A percentile compares a stretch with the other conserved stretches of the same genome.
Conservation (phyloP, 2,113 vertebrate genomes). For the Heterotilapia buettikoferi region DNA sequence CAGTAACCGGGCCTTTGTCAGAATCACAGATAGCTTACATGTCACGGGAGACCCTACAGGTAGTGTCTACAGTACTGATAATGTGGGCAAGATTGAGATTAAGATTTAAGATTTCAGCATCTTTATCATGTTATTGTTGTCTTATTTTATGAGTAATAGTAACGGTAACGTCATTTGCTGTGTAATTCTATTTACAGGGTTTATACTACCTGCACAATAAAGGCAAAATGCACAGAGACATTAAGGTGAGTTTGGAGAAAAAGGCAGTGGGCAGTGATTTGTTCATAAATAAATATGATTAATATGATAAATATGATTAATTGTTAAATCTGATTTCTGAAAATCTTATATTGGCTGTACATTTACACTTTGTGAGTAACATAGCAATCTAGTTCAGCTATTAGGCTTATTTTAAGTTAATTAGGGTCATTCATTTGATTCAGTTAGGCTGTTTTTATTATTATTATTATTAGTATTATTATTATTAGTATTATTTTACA, state of each 20-base stretch:
- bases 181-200: slow-evolving; percentile 59
- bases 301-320: background rate
- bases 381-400: background rate
- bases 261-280: background rate
- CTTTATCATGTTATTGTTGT: accelerated
- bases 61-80: slow-evolving; percentile 18
- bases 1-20: slow-evolving; percentile 94
- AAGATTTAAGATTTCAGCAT: background rate
- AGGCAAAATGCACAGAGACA: slow-evolving; percentile 81
- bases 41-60: slow-evolving; percentile 97
- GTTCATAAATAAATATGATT: background rate
- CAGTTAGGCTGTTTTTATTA: background rate
- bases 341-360: background rate
- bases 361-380: background rate
- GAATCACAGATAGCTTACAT: slow-evolving; percentile 98
- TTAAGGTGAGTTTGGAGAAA: slow-evolving; percentile 66
- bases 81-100: background rate
- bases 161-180: background rate
- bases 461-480: accelerated
- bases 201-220: slow-evolving; percentile 78
- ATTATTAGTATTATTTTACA: background rate
- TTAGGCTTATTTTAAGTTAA: background rate
- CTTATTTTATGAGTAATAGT: background rate
- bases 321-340: background rate
- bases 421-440: background rate